phyloP scores from a whole-genome alignment of 2,797 vertebrate species.

The Geotria australis region DNA sequence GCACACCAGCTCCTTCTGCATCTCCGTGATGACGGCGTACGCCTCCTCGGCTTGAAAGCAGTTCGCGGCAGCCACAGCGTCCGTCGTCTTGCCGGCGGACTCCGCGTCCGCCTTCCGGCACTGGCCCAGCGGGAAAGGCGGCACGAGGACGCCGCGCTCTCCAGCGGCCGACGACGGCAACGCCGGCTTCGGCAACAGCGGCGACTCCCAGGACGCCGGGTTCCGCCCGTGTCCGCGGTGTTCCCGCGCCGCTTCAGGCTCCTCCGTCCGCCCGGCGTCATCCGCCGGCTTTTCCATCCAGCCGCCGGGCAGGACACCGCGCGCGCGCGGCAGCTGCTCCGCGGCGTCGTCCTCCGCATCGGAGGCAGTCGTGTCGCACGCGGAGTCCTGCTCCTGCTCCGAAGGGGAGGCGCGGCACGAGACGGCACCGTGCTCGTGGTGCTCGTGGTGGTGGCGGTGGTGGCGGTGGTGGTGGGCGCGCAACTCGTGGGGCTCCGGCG shows the following conservation, averaged over 20 bases:
- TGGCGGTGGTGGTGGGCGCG: too few relatives aligned
- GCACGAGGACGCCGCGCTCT: conserved; percentile 43
- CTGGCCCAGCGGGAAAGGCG: conserved; percentile 45
- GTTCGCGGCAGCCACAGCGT: conserved; percentile 52
- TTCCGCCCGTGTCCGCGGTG: conserved; percentile 4
- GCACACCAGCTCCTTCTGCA: conserved; percentile 58
- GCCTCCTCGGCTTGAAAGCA: conserved; percentile 66
- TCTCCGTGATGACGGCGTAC: conserved; percentile 31
- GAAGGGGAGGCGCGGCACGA: too few relatives aligned
- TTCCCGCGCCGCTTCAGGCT: conserved; percentile 17
- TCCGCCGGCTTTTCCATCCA: too few relatives aligned
- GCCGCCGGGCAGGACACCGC: too few relatives aligned
- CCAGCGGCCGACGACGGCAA: conserved; percentile 15
- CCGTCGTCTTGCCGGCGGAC: conserved; percentile 21
- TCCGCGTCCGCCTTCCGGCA: conserved; percentile 43
- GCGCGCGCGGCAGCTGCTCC: too few relatives aligned
- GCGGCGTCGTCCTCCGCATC: too few relatives aligned
- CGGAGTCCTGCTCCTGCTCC: too few relatives aligned
- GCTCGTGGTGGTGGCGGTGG: too few relatives aligned
- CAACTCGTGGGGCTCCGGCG: too few relatives aligned
- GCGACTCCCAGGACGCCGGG: too few relatives aligned
- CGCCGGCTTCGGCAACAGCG: conserved; percentile 13
- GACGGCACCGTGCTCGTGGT: too few relatives aligned
- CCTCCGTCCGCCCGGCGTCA: conserved; percentile 8
- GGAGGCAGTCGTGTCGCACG: too few relatives aligned